Base-by-base conservation (phyloP, 2,113 vertebrate species). In the Grus americana region DNA sequence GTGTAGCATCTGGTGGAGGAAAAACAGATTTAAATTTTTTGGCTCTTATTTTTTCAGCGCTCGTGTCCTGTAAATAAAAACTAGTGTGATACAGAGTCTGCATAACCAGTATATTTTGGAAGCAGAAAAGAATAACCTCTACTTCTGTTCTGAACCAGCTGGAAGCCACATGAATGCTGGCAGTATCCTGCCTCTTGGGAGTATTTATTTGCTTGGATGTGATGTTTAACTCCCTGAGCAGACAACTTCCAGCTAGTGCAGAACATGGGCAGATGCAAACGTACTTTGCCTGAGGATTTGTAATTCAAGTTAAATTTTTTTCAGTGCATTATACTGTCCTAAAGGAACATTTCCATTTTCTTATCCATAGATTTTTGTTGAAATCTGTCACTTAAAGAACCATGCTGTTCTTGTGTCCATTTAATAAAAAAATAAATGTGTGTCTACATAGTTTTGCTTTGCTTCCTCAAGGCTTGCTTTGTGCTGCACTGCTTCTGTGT, bases 121-220 rank as follows among this genome's bases (percentile, higher is more conserved):
- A 47, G 2, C 32, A 10, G 34, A 11, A 40, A 70, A 55, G 38
- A 87, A 38, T 3, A 70, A 59, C 8, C 10, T 86, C 30, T 66
- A 1, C 34, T 24, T 66, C 19, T 91, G 61, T 75, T 71, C 29
- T 75, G 50, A 50, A 32, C 46, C 73, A 26, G 52, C 63, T 74
- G 81, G 40, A 36, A 67, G 57, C 36, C 15, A 3, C n/a, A 36
- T 58, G 63, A 49, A 13, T 0, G 0, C 1, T 15, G 15, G 5
- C 4, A 11, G 15, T 27, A 6, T 32, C 24, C 50, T 49, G 16
- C 38, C 47, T 22, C 44, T 54, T 2, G 1, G 63, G 68, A 74
- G 32, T 42, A 40, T 83, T 76, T 70, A 34, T 27, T 40, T 10
- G 11, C 22, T 29, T 59, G 46, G 62, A 21, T 78, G 44, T 34